Base-by-base conservation (phyloP, 2,888 invertebrate species). In the Candidula unifasciata region DNA sequence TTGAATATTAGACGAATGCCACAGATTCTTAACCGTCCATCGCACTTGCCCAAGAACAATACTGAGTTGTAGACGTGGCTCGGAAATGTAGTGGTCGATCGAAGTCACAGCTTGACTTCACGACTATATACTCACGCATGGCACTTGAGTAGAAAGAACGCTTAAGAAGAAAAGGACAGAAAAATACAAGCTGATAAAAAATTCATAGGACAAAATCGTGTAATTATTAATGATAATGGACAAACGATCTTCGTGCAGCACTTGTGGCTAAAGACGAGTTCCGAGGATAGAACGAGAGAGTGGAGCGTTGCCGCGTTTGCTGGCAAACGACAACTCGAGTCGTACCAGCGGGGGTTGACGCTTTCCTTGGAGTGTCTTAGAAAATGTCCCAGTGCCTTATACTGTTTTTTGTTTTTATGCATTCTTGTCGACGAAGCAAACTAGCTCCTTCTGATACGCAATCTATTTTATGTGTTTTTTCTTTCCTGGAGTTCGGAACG, bases 221-320 rank as follows among this genome's bases (percentile, higher is more conserved):
- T 82, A 76, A 82, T 82, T 82, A 82, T 76, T 64, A 66, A 44
- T 76, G 82, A 76, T 82, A 82, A 82, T 82, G 82, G 82, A 81
- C 73, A 81, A 81, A 81, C 44, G 73, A 81, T 73, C 74, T 81
- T 73, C 35, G 16, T 24, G 73, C 27, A 30, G 44, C 81, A 81
- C 81, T 81, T 73, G 81, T 71, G 73, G 79, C 79, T 66, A 79
- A 79, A 68, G 60, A 64, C 37, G 79, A 79, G 30, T 79, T 79
- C 79, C 37, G 79, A 79, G 68, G 27, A 66, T 60, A 44, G 44
- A 64, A 30, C 37, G 44, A 68, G 66, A 16, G 68, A 18, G 10
- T 79, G 79, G 68, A 68, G 68, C 44, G 44, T 79, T 66, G 10
- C 68, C 66, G 79, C 44, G 64, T 37, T 68, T 52, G 79, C 66